These are phyloP conservation scores for Eugnorisma glareosa DNA, from an alignment of 2,888 invertebrate species.

Conservation along the genomic window DNA sequence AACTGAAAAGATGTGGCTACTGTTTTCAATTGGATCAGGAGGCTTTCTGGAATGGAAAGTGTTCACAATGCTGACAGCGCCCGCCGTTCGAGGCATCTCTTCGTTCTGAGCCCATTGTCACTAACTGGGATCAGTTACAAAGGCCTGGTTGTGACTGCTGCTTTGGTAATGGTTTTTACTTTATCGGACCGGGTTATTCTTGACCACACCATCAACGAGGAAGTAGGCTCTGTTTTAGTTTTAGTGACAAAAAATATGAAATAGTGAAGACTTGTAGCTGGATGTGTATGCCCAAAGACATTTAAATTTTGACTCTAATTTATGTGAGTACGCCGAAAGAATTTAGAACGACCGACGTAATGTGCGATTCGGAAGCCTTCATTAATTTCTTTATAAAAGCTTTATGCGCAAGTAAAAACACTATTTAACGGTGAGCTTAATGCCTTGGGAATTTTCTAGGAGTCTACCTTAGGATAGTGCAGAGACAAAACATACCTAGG, in stretches of 20 bases:
- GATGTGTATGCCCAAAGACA: neutral
- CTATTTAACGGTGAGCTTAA: neutral
- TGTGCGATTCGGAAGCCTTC: neutral
- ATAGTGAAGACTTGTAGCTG: neutral
- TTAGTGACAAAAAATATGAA: neutral
- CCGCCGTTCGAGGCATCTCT: neutral
- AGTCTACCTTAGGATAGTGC: neutral
- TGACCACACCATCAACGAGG: neutral
- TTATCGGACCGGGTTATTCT: neutral
- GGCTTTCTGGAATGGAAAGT: neutral
- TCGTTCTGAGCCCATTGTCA: neutral
- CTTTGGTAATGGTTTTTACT: neutral
- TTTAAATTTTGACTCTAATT: too few relatives aligned
- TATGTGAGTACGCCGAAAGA: neutral
- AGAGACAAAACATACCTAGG: neutral
- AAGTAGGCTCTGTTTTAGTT: neutral
- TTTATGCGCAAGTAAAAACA: neutral
- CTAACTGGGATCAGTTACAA: neutral
- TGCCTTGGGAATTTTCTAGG: neutral
- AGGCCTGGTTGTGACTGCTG: neutral
- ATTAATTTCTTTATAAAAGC: neutral
- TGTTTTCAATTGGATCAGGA: neutral
- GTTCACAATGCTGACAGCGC: neutral
- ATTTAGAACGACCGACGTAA: neutral
- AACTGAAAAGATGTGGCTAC: constrained; percentile 82